Conservation (phyloP, 2,797 vertebrate species). For the Sebastes iracundus region DNA sequence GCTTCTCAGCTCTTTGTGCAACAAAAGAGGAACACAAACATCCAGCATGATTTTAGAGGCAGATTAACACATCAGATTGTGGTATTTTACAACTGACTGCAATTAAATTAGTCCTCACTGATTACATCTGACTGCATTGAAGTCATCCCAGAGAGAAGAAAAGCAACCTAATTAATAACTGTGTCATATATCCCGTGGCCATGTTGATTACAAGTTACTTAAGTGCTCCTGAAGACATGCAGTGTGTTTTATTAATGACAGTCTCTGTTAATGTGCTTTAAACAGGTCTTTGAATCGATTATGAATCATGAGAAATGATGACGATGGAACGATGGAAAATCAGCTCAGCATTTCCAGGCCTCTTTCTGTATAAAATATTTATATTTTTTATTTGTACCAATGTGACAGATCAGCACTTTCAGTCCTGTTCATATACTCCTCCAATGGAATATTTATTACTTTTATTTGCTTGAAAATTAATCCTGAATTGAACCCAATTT, state of each 20-base stretch:
- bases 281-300: background rate
- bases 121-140: conserved; percentile 44
- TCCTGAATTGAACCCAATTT: conserved; percentile 53
- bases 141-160: background rate
- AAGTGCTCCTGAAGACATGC: conserved; percentile 25
- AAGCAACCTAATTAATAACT: conserved; percentile 29
- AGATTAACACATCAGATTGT: conserved; percentile 35
- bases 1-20: background rate
- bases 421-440: conserved; percentile 10
- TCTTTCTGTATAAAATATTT: conserved; percentile 11
- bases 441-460: conserved; percentile 58
- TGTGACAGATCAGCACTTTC: conserved; percentile 12
- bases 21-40: conserved; percentile 10
- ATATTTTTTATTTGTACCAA: background rate
- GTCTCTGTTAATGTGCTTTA: background rate
- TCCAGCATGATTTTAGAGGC: background rate
- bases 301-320: background rate
- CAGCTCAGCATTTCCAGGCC: background rate
- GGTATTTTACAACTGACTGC: conserved; percentile 25
- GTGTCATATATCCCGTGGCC: conserved; percentile 32
- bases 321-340: background rate
- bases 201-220: conserved; percentile 39
- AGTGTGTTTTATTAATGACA: conserved; percentile 25
- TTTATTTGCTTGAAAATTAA: conserved; percentile 56
- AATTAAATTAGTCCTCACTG: conserved; percentile 34